Percentiles rank a stretch among this genome's conserved stretches.
These are phyloP conservation scores for Eupithecia centaureata DNA, from an alignment of 2,888 invertebrate genomes.

Conservation along the genomic window DNA sequence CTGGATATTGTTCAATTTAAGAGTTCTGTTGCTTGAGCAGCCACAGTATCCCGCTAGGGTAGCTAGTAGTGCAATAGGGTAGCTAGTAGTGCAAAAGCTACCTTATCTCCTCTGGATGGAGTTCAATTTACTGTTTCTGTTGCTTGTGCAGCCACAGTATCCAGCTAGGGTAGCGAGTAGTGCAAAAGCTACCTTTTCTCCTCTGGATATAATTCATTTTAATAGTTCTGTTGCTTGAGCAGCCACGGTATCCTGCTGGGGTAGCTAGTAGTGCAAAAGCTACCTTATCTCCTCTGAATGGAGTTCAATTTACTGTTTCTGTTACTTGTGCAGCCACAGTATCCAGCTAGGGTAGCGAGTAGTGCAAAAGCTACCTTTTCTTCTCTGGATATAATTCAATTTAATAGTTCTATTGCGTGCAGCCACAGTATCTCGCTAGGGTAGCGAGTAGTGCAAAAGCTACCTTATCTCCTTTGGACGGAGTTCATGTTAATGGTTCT, in stretches of 20 bases:
- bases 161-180: slow-evolving; percentile 95
- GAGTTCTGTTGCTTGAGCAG: slow-evolving; percentile 65
- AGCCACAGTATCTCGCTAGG: slow-evolving; percentile 94
- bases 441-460: slow-evolving; percentile 67
- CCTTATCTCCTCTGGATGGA: background rate
- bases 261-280: background rate
- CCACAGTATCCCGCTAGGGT: background rate
- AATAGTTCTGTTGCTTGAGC: slow-evolving; percentile 64
- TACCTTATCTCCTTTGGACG: background rate
- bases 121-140: slow-evolving; percentile 57
- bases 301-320: slow-evolving; percentile 56
- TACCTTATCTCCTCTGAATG: background rate
- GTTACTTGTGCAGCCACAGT: slow-evolving; percentile 91
- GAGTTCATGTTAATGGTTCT: slow-evolving; percentile 56
- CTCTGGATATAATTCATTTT: background rate
- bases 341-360: slow-evolving; percentile 97
- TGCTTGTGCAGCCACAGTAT: slow-evolving; percentile 93
- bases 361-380: too few relatives aligned
- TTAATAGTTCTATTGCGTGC: too few relatives aligned
- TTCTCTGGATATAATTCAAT: too few relatives aligned
- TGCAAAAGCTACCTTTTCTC: background rate
- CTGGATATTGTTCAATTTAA: background rate
- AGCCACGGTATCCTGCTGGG: background rate
- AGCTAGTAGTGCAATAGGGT: slow-evolving; percentile 95
- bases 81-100: background rate